Conservation (phyloP, 2,888 invertebrate genomes). For the Salticus scenicus region DNA sequence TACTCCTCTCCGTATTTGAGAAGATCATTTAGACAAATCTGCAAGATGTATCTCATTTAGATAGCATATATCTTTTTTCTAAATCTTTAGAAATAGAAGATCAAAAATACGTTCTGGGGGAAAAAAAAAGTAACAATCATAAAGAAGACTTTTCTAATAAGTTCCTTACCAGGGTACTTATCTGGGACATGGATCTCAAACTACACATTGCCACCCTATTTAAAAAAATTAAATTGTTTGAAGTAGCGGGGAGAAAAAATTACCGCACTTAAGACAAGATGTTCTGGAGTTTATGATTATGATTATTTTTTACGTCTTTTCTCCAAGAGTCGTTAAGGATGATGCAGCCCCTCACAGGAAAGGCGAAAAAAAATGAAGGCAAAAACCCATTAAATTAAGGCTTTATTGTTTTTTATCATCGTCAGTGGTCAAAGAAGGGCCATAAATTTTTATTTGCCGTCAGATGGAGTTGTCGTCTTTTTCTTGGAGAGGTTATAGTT, state of each 20-base stretch:
- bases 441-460: conserved; percentile 70
- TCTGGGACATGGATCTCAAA: conserved; percentile 56
- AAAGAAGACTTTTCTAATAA: conserved; percentile 34
- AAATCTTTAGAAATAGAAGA: conserved; percentile 8
- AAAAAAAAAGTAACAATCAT: not conserved
- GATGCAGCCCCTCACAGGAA: conserved; percentile 9
- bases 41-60: conserved; percentile 45
- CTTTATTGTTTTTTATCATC: conserved; percentile 66
- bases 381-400: conserved; percentile 64
- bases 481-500: conserved; percentile 45
- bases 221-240: conserved; percentile 63
- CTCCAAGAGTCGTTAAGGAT: conserved; percentile 46
- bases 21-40: conserved; percentile 8
- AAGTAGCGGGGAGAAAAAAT: conserved; percentile 46
- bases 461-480: conserved; percentile 53
- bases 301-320: conserved; percentile 26
- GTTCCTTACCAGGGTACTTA: conserved; percentile 46
- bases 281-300: conserved; percentile 27
- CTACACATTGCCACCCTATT: conserved; percentile 66
- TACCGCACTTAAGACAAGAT: conserved; percentile 55
- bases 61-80: conserved; percentile 21
- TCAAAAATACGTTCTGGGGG: not conserved
- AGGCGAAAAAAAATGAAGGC: conserved; percentile 51
- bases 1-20: not conserved
- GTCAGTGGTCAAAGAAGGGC: conserved; percentile 62